These are phyloP conservation scores for Sphenodon punctatus DNA, from an alignment of 2,797 vertebrate genomes.

Conservation along the genomic window DNA sequence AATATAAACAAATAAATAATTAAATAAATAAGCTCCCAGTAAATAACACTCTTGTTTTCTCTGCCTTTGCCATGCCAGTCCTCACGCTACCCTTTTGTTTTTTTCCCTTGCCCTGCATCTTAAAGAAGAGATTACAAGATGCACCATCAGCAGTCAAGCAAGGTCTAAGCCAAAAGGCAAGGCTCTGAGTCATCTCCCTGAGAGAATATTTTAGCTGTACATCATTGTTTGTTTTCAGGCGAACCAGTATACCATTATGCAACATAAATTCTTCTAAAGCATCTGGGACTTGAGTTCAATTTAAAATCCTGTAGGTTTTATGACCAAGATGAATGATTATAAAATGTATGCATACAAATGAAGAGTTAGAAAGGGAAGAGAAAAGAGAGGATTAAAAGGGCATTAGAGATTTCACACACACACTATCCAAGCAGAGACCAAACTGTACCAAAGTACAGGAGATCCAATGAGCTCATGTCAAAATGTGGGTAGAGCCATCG, in stretches of 20 bases:
- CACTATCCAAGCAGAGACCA: slow-evolving; percentile 21
- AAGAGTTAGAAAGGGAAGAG: slow-evolving; percentile 9
- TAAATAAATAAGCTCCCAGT: no score
- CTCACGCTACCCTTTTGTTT: neutral
- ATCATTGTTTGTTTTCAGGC: slow-evolving; percentile 73
- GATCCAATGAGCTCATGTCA: neutral
- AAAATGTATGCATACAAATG: slow-evolving; percentile 59
- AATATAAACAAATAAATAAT: no score
- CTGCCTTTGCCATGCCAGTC: neutral
- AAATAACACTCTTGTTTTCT: slow-evolving; percentile 9
- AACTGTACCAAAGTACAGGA: neutral
- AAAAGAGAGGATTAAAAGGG: slow-evolving; percentile 58
- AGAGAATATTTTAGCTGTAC: slow-evolving; percentile 67
- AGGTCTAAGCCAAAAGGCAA: slow-evolving; percentile 57
- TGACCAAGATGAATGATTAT: slow-evolving; percentile 63
- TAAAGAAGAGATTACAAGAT: slow-evolving; percentile 40
- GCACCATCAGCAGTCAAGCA: slow-evolving; percentile 51
- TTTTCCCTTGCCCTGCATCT: neutral
- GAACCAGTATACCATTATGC: slow-evolving; percentile 72
- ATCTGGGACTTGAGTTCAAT: slow-evolving; percentile 71
- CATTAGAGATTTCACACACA: slow-evolving; percentile 24
- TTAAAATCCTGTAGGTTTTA: slow-evolving; percentile 76
- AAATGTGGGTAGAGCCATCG: slow-evolving; percentile 4
- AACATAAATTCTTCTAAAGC: slow-evolving; percentile 76
- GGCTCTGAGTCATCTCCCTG: slow-evolving; percentile 56